Percentiles rank a stretch among this genome's conserved stretches.
phyloP scores from a whole-genome alignment of 2,888 invertebrate species.

The Sceliomorpha sp. region DNA sequence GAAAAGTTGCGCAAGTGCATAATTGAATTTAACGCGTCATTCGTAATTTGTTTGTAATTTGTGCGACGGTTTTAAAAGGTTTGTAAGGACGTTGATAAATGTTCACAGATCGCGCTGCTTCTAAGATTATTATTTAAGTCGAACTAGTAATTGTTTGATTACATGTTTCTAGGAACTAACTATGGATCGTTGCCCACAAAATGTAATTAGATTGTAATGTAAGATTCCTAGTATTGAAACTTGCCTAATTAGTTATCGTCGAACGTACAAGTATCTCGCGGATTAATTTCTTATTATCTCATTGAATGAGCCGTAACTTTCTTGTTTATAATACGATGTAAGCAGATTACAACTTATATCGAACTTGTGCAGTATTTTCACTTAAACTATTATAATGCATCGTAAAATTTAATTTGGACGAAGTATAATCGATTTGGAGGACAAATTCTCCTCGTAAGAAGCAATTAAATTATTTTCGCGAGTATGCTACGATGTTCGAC shows the following conservation, averaged over 20 bases:
- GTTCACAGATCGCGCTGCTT: too few species aligned
- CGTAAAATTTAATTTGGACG: conserved; percentile 24
- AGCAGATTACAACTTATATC: conserved; percentile 33
- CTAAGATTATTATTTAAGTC: too few species aligned
- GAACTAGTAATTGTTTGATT: too few species aligned
- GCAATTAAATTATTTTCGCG: not conserved
- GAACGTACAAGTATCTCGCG: conserved; percentile 17
- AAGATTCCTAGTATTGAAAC: conserved; percentile 18
- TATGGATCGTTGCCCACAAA: conserved; percentile 3
- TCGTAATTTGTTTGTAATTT: too few species aligned
- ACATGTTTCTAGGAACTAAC: not conserved
- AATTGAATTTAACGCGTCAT: too few species aligned
- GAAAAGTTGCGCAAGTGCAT: too few species aligned
- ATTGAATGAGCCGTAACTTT: conserved; percentile 18
- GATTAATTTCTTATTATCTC: conserved; percentile 39
- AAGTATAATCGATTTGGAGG: conserved; percentile 19
- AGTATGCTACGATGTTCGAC: not conserved
- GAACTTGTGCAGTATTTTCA: conserved; percentile 31
- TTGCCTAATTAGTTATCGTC: conserved; percentile 23
- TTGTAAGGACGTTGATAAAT: too few species aligned
- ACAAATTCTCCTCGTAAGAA: conserved; percentile 7
- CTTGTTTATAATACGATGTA: conserved; percentile 25
- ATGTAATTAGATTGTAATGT: conserved; percentile 22
- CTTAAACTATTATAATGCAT: conserved; percentile 18
- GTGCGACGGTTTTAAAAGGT: too few species aligned